These are phyloP conservation scores for Anguilla megastoma DNA, from an alignment of 2,797 vertebrate genomes.

Conservation along the genomic window DNA sequence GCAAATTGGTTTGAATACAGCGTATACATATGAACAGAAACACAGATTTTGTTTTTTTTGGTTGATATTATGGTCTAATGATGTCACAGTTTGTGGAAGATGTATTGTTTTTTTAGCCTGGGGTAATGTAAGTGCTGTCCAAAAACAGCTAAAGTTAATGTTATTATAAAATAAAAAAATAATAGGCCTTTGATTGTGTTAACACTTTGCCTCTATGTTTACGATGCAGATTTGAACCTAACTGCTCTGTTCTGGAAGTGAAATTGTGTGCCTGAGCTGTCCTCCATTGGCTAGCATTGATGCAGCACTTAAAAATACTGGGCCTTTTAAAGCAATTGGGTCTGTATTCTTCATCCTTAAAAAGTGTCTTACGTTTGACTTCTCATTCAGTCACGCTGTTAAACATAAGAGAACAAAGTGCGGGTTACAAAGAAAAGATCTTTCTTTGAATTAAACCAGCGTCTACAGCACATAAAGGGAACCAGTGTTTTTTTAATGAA, in stretches of 20 bases:
- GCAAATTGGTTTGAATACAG: neutral
- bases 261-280: neutral
- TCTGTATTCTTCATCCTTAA: conserved; percentile 3
- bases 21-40: neutral
- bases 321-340: neutral
- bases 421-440: conserved; percentile 8
- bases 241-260: neutral
- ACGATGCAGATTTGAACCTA: neutral
- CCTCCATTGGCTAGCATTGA: neutral
- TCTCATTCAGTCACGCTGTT: conserved; percentile 3
- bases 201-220: neutral
- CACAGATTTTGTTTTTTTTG: neutral
- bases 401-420: conserved; percentile 20
- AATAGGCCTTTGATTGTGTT: neutral
- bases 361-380: neutral
- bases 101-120: no score
- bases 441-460: conserved; percentile 33
- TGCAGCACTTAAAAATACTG: neutral
- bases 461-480: conserved; percentile 23
- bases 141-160: neutral
- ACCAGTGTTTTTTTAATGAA: conserved; percentile 27
- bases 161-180: neutral
- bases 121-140: neutral
- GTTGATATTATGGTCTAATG: neutral
- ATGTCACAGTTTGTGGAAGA: neutral